Base-by-base conservation (phyloP, 1,140 invertebrate genomes). In the Dreissena polymorpha region DNA sequence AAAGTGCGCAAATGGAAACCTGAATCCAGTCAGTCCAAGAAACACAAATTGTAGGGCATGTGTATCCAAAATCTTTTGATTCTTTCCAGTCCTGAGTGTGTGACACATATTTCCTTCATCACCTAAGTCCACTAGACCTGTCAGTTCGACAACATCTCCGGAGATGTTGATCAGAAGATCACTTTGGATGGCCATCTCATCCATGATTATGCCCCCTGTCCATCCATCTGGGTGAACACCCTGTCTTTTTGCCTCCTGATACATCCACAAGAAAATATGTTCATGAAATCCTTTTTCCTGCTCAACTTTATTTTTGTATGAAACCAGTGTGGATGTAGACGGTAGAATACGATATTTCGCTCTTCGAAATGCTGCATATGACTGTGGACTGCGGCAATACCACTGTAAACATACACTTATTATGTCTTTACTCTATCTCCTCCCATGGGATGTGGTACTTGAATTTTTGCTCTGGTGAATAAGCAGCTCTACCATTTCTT, bases 1-100 rank as follows among this genome's bases (percentile, higher is more conserved):
- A 53, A 81, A 86, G 68, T 86, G 83, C 29, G 85, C 77, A 78
- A 85, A 85, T 49, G 82, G 82, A 57, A 82, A 85, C n/a, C 68
- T 23, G 57, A 87, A 85, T 1, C 84, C 84, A 70, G 69, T 83
- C 12, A 83, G 10, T n/a, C 84, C 80, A 53, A 83, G 27, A 57
- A 87, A 87, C 0, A 86, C 29, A 51, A 84, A 74, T 51, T 87
- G 81, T 21, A 84, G 21, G 0, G 82, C 84, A 83, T 86, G 78
- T 27, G 64, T 84, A 23, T 27, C 81, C 25, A 83, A 27, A 27
- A 25, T 25, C 63, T 25, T 71, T 23, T 74, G n/a, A 51, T 75
- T 75, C 70, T 63, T 70, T 13, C 77, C 71, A 73, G 39, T 71
- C 29, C n/a, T 0, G 10, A 81, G 0, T 21, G n/a, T 70, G 49